Conservation (phyloP, 2,797 vertebrate genomes). For the Enteromius radiatus region DNA sequence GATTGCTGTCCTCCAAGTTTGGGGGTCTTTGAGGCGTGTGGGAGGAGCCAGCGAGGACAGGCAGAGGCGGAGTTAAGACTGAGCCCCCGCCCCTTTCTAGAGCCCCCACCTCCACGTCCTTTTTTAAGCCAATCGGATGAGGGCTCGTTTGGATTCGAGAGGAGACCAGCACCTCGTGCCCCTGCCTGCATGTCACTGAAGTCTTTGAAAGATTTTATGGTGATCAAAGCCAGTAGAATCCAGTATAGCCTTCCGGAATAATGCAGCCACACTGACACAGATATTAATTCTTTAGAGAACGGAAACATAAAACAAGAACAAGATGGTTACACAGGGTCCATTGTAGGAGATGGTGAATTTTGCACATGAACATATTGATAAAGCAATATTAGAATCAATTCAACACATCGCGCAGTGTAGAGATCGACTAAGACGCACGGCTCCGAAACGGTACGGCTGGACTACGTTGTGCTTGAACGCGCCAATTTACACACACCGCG, state of each 20-base stretch:
- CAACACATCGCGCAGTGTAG: conserved; percentile 20
- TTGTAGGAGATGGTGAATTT: conserved; percentile 45
- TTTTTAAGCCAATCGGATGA: conserved; percentile 65
- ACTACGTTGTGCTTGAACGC: conserved; percentile 25
- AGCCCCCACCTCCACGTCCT: conserved; percentile 54
- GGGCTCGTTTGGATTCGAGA: conserved; percentile 55
- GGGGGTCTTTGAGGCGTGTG: conserved; percentile 52
- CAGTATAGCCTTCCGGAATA: conserved; percentile 71
- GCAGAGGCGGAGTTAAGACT: conserved; percentile 56
- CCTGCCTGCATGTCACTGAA: conserved; percentile 57
- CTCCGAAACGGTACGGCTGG: conserved; percentile 38
- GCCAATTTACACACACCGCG: conserved; percentile 34
- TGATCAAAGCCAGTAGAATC: conserved; percentile 69
- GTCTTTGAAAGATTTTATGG: conserved; percentile 71
- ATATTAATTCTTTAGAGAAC: conserved; percentile 66
- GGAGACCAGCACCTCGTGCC: conserved; percentile 55
- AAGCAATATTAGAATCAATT: conserved; percentile 38
- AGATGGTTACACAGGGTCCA: conserved; percentile 58
- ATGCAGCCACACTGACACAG: conserved; percentile 66
- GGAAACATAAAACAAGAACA: conserved; percentile 63
- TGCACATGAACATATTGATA: conserved; percentile 48
- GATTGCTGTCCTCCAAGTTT: conserved; percentile 63
- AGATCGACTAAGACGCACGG: conserved; percentile 17
- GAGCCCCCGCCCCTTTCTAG: conserved; percentile 51
- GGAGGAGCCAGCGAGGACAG: conserved; percentile 52